A percentile compares a stretch with the other conserved stretches of the same genome.
Evolutionary conservation across 2,113 vertebrate genomes (phyloP).

Genomic region (Gobius niger): DNA sequence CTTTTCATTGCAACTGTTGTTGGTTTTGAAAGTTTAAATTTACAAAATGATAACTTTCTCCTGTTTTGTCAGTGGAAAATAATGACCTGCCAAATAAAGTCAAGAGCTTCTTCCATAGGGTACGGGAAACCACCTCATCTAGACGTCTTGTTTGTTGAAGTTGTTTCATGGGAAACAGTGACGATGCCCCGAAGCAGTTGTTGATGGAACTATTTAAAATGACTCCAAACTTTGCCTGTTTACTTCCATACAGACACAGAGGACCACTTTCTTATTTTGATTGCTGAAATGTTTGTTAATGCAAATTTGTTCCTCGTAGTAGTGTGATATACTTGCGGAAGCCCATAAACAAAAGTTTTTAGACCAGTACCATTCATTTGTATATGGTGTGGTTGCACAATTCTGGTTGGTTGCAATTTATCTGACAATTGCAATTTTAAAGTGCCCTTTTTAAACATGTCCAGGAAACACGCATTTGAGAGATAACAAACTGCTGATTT

Average conservation of each 20-base stretch:
- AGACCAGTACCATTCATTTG: too few relatives aligned
- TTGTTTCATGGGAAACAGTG: slow-evolving; percentile 9
- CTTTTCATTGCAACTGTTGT: not conserved
- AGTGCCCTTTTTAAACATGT: too few relatives aligned
- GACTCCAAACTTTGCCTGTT: not conserved
- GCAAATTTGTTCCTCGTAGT: too few relatives aligned
- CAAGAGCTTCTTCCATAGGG: slow-evolving; percentile 21
- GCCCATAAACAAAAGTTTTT: too few relatives aligned
- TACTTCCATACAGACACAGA: not conserved
- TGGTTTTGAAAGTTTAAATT: not conserved
- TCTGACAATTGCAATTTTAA: too few relatives aligned
- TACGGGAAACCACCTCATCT: slow-evolving; percentile 9
- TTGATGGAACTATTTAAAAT: slow-evolving; percentile 16
- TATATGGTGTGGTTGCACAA: too few relatives aligned
- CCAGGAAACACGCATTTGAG: too few relatives aligned
- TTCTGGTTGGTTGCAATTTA: too few relatives aligned
- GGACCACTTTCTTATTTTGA: too few relatives aligned
- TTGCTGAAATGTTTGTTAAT: too few relatives aligned
- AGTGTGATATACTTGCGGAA: too few relatives aligned
- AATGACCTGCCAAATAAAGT: slow-evolving; percentile 12
- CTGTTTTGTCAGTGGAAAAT: slow-evolving; percentile 38
- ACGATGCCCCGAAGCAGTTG: slow-evolving; percentile 12
- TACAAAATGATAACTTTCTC: not conserved
- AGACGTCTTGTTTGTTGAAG: not conserved
- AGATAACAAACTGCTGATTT: too few relatives aligned